A percentile compares a stretch with the other conserved stretches of the same genome.
These are phyloP conservation scores for Mesoligia furuncula DNA, from an alignment of 2,888 invertebrate species.

Conservation along the genomic window DNA sequence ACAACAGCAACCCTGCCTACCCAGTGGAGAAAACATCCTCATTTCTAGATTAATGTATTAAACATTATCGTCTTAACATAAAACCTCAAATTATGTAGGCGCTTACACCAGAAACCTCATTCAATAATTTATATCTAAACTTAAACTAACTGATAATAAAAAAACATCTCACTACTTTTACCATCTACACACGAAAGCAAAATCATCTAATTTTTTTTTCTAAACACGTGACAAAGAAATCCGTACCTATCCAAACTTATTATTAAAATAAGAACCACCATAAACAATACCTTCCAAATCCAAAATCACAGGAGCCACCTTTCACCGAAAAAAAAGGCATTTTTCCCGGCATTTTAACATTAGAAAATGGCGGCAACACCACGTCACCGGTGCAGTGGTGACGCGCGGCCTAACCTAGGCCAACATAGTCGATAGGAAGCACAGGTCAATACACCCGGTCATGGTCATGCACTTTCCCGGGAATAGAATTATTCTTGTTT, in stretches of 20 bases:
- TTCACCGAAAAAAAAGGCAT: constrained; percentile 18
- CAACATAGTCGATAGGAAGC: constrained; percentile 83
- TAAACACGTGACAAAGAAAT: background rate
- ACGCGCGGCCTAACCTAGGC: constrained; percentile 87
- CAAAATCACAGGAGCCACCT: background rate
- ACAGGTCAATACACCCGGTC: constrained; percentile 88
- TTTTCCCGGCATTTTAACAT: constrained; percentile 73
- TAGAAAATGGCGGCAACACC: constrained; percentile 75
- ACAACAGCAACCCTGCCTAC: background rate
- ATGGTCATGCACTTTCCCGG: constrained; percentile 87
- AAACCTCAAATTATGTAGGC: background rate
- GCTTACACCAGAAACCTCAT: background rate
- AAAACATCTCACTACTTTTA: background rate
- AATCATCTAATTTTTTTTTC: background rate
- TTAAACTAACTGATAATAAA: constrained; percentile 2
- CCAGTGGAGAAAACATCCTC: background rate
- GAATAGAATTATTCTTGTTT: constrained; percentile 83
- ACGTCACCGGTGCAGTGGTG: constrained; percentile 80
- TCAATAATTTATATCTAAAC: background rate
- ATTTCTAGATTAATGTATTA: background rate
- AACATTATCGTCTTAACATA: too few relatives aligned
- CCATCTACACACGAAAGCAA: background rate
- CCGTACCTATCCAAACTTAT: background rate
- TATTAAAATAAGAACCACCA: background rate
- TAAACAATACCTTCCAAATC: background rate